Base-by-base conservation (phyloP, 2,797 vertebrate species). In the Mus caroli region DNA sequence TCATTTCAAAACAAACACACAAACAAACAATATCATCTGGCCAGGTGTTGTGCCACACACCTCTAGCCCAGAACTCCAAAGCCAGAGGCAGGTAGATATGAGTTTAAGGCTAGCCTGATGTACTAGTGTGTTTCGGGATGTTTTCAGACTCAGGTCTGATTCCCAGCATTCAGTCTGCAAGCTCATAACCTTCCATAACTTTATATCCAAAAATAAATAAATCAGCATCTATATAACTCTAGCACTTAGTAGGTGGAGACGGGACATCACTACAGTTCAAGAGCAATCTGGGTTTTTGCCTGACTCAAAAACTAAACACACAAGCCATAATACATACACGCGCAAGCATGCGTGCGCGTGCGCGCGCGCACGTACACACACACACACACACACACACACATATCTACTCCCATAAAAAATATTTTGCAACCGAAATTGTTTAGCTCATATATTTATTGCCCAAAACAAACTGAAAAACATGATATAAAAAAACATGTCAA, bases 391-490 rank as follows among this genome's bases (percentile, higher is more conserved):
- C 13, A 28, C 62, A 28, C 7, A 10, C 26, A 62, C 11, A 31
- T 28, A 37, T 22, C 34, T 54, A 88, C 28, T 56, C 10, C 86
- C 58, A 88, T n/a, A 93, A 92, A 82, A 90, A 94, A 78, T n/a
- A 15, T 76, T 96, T 90, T 71, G 43, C 3, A 94, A 90, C 14
- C 31, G 52, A 83, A 91, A 60, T 88, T 40, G 62, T 94, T 94
- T 76, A 96, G 52, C 40, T 90, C 31, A 94, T 88, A 89, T 75
- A 90, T 2, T 85, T 37, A 95, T 46, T 54, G 40, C 67, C 90
- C 90, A 85, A 95, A 94, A 88, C 67, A 94, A 92, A 83, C 60
- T 69, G 40, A 95, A 60, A 94, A 79, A 8, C 34, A 60, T 54
- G 12, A 2, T 71, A 2, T 73, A 43, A 40, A 56, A 90, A 92